phyloP scores from a whole-genome alignment of 2,797 vertebrate genomes.

The Paguma larvata region DNA sequence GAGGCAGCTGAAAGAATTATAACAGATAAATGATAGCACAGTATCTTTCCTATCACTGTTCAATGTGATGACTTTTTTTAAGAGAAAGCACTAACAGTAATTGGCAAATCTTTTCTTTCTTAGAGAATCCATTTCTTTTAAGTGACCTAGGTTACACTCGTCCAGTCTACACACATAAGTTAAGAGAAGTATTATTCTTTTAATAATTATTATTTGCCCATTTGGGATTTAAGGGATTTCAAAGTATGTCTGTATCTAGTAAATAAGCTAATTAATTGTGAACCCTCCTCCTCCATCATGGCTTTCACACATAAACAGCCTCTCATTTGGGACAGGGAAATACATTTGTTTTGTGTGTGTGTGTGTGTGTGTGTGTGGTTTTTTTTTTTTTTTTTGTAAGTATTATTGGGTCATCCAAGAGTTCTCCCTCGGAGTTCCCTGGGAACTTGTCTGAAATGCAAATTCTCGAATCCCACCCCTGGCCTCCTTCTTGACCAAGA shows the following conservation, averaged over 20 bases:
- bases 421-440: neutral
- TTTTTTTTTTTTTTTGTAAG: neutral
- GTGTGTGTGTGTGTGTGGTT: no score
- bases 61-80: neutral
- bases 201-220: neutral
- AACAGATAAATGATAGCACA: neutral
- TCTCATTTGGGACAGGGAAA: neutral
- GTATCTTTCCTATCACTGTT: neutral
- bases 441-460: neutral
- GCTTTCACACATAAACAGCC: neutral
- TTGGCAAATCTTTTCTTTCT: slow-evolving; percentile 25
- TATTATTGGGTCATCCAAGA: neutral
- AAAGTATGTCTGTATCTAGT: neutral
- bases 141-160: neutral
- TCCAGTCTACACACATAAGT: neutral
- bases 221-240: neutral
- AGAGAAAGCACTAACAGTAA: neutral
- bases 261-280: neutral
- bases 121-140: slow-evolving; percentile 29
- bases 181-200: slow-evolving; percentile 28
- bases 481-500: neutral
- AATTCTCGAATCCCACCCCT: neutral
- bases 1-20: neutral
- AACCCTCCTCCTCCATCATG: neutral
- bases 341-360: no score